These are phyloP conservation scores for Rhinella marina DNA, from an alignment of 2,797 vertebrate genomes.

Conservation along the genomic window DNA sequence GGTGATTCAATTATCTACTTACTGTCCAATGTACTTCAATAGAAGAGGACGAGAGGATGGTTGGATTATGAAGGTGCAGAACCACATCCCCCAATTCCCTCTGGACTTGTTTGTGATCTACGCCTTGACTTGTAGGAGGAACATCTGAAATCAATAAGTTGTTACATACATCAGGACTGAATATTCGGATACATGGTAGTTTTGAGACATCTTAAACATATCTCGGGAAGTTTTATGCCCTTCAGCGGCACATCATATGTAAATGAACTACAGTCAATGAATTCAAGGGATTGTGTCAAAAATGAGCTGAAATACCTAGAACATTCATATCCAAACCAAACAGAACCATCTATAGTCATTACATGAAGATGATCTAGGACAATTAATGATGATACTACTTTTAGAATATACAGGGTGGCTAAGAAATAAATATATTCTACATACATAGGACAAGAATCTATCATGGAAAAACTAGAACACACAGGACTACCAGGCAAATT, in stretches of 20 bases:
- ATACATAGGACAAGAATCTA: neutral
- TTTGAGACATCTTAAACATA: neutral
- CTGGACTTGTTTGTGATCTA: conserved; percentile 97
- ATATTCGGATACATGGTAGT: neutral
- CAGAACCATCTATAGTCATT: neutral
- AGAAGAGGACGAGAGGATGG: conserved; percentile 95
- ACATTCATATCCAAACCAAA: neutral
- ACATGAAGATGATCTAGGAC: too few species aligned
- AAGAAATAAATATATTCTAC: neutral
- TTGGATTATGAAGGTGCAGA: conserved; percentile 96
- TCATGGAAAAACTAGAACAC: neutral
- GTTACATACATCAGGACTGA: neutral
- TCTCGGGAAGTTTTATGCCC: neutral
- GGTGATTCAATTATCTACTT: conserved; percentile 68
- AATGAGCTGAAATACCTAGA: neutral
- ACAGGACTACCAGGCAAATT: too few species aligned
- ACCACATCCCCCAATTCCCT: conserved; percentile 91
- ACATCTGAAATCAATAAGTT: conserved; percentile 80
- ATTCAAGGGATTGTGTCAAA: neutral
- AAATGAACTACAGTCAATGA: neutral
- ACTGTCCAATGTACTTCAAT: conserved; percentile 98
- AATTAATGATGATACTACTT: neutral
- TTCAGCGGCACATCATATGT: neutral
- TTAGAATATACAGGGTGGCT: neutral
- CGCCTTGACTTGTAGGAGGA: conserved; percentile 93